Conservation (phyloP, 2,113 vertebrate species). For the Regulus satrapa region DNA sequence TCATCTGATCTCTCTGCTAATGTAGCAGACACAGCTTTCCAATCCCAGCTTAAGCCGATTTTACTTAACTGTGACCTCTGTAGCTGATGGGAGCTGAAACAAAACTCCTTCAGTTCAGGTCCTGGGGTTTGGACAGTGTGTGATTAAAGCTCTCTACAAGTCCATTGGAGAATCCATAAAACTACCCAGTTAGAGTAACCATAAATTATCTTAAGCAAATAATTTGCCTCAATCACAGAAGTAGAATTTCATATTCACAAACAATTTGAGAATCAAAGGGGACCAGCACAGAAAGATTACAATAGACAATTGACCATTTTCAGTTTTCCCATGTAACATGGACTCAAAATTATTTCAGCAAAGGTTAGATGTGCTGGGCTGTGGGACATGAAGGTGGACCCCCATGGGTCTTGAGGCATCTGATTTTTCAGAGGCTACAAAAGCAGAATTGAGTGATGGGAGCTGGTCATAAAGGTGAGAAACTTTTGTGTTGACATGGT, state of each 20-base stretch:
- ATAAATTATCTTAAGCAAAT: not conserved
- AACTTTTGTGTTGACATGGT: not conserved
- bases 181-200: not conserved
- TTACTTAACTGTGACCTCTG: constrained; percentile 43
- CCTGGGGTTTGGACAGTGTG: not conserved
- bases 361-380: not conserved
- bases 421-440: not conserved
- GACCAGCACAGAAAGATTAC: not conserved
- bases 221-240: not conserved
- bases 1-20: constrained; percentile 67
- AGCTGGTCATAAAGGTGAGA: not conserved
- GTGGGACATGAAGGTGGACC: not conserved
- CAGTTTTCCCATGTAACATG: not conserved
- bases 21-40: constrained; percentile 49
- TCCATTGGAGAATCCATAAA: not conserved
- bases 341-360: not conserved
- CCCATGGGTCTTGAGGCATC: not conserved
- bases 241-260: not conserved
- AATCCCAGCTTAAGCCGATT: constrained; percentile 24
- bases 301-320: not conserved
- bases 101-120: not conserved
- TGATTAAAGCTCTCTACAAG: not conserved
- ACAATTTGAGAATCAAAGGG: not conserved
- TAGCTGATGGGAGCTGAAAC: constrained; percentile 8
- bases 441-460: not conserved